phyloP scores from a whole-genome alignment of 2,113 vertebrate genomes.

The Sterna hirundo region DNA sequence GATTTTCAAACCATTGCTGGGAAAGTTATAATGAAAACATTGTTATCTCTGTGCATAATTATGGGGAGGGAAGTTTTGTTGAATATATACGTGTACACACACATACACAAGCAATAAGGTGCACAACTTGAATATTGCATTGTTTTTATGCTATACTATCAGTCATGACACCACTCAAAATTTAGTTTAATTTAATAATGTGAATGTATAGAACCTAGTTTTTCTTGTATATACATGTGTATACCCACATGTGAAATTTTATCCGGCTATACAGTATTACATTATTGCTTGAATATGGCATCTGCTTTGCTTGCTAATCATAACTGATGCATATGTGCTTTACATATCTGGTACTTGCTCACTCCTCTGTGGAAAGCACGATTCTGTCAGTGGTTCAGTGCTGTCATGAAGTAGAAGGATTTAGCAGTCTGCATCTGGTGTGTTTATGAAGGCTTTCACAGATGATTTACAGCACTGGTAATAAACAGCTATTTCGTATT shows the following conservation, averaged over 20 bases:
- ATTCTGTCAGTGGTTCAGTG: not conserved
- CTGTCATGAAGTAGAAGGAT: conserved; percentile 29
- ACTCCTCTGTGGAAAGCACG: not conserved
- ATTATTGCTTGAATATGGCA: not conserved
- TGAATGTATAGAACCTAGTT: not conserved
- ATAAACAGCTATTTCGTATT: conserved; percentile 37
- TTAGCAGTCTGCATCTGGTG: conserved; percentile 43
- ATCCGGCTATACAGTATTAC: not conserved
- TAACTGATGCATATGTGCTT: not conserved
- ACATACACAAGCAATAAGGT: not conserved
- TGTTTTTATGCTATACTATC: not conserved
- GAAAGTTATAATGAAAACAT: conserved; percentile 14
- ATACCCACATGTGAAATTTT: not conserved
- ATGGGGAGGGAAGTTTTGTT: not conserved
- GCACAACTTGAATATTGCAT: not conserved
- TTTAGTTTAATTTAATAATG: not conserved
- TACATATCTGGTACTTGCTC: not conserved
- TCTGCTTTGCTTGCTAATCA: not conserved
- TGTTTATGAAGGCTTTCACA: conserved; percentile 16
- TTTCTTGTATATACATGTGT: not conserved
- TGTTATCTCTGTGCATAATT: conserved; percentile 35
- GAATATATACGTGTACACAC: not conserved
- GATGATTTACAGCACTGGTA: conserved; percentile 35
- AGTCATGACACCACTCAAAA: not conserved
- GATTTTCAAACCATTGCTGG: not conserved